Conservation (phyloP, 2,888 invertebrate species). For the Aphidius colemani region DNA sequence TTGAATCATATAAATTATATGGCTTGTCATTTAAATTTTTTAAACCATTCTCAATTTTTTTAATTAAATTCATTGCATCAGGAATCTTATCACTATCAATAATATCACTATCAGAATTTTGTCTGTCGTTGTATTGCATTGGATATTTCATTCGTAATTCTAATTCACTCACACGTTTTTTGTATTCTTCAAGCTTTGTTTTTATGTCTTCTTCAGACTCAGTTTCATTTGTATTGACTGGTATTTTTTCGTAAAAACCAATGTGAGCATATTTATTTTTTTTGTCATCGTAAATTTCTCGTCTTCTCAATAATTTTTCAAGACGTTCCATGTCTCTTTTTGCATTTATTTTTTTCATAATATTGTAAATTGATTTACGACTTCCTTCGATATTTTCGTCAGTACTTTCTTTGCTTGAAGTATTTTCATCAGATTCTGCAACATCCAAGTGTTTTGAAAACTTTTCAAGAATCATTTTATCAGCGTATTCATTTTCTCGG, state of each 20-base stretch:
- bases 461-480: constrained; percentile 36
- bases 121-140: constrained; percentile 20
- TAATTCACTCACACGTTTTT: constrained; percentile 38
- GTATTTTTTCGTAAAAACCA: constrained; percentile 28
- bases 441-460: constrained; percentile 36
- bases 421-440: constrained; percentile 30
- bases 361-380: constrained; percentile 19
- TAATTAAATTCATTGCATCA: constrained; percentile 39
- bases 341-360: constrained; percentile 25
- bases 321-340: constrained; percentile 35
- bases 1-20: constrained; percentile 1
- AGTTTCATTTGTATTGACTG: constrained; percentile 16
- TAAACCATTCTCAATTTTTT: constrained; percentile 39
- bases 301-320: constrained; percentile 36
- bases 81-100: constrained; percentile 38
- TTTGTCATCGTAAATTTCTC: constrained; percentile 22
- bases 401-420: constrained; percentile 25
- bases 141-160: constrained; percentile 31
- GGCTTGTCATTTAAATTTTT: constrained; percentile 21
- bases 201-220: constrained; percentile 36
- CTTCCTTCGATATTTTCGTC: constrained; percentile 26
- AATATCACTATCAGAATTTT: constrained; percentile 23
- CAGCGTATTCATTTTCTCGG: constrained; percentile 32
- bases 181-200: constrained; percentile 42
- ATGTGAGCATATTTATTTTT: constrained; percentile 21